phyloP scores from a whole-genome alignment of 2,797 vertebrate genomes.

The Falco novaeseelandiae region DNA sequence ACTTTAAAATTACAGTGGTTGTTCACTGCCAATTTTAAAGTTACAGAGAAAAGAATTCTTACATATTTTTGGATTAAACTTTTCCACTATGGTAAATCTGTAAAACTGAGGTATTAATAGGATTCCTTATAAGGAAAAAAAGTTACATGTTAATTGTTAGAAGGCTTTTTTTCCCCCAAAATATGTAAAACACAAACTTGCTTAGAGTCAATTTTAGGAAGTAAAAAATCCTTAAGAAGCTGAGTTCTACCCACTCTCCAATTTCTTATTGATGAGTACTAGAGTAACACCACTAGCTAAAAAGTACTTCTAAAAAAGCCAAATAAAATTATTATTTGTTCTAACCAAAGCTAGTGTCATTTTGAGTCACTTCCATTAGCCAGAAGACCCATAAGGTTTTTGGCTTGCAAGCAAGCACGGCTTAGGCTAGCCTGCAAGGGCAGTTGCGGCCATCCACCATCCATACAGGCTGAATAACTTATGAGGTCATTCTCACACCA shows the following conservation, averaged over 20 bases:
- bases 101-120: background rate
- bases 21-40: background rate
- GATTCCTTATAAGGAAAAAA: background rate
- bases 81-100: background rate
- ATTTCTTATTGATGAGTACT: background rate
- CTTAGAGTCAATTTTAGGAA: background rate
- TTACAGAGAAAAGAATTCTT: background rate
- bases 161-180: background rate
- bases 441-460: background rate
- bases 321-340: background rate
- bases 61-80: background rate
- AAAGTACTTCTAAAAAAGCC: background rate
- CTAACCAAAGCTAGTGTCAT: background rate
- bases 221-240: background rate
- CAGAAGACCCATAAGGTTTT: background rate
- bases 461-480: background rate
- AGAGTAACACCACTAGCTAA: background rate
- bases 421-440: background rate
- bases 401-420: background rate
- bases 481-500: background rate
- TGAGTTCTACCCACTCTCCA: background rate
- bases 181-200: background rate
- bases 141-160: background rate
- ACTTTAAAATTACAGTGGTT: background rate
- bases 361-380: background rate